Percentiles rank a stretch among this genome's conserved stretches.
These are phyloP conservation scores for Acromyrmex echinatior DNA, from an alignment of 1,140 invertebrate species.

Conservation along the genomic window DNA sequence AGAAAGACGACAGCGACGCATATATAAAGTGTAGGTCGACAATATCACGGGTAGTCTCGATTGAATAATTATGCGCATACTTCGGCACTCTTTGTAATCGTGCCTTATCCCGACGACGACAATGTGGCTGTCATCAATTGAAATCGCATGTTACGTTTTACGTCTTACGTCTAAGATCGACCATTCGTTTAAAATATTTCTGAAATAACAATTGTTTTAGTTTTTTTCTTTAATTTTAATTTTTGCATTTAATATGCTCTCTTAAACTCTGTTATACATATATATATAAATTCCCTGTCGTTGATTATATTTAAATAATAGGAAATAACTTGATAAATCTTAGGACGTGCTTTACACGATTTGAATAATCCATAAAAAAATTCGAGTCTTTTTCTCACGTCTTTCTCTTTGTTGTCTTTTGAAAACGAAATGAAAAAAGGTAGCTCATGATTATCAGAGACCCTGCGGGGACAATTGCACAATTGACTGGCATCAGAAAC, in stretches of 20 bases:
- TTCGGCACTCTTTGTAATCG: constrained; percentile 61
- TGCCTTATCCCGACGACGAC: constrained; percentile 15
- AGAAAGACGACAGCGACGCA: constrained; percentile 63
- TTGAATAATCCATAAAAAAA: background rate
- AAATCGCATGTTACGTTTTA: background rate
- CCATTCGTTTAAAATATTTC: background rate
- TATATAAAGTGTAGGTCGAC: constrained; percentile 77
- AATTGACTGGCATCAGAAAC: constrained; percentile 17
- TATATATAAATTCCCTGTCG: background rate
- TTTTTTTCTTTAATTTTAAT: background rate
- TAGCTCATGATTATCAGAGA: background rate
- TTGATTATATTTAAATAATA: background rate
- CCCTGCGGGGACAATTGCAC: background rate
- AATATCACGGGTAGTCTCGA: constrained; percentile 72
- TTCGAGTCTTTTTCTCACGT: background rate
- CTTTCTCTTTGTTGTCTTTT: background rate
- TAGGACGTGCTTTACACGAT: background rate
- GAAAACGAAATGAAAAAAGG: constrained; percentile 1
- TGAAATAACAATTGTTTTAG: background rate
- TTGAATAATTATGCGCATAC: constrained; percentile 81
- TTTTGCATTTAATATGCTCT: background rate
- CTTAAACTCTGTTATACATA: background rate
- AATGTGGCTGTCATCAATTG: constrained; percentile 13
- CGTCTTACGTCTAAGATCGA: constrained; percentile 10
- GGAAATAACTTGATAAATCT: background rate